Evolutionary conservation across 2,888 invertebrate genomes (phyloP), one percentile per base, ranked within the genome.

Genomic region (Drosophila vallismaia): DNA sequence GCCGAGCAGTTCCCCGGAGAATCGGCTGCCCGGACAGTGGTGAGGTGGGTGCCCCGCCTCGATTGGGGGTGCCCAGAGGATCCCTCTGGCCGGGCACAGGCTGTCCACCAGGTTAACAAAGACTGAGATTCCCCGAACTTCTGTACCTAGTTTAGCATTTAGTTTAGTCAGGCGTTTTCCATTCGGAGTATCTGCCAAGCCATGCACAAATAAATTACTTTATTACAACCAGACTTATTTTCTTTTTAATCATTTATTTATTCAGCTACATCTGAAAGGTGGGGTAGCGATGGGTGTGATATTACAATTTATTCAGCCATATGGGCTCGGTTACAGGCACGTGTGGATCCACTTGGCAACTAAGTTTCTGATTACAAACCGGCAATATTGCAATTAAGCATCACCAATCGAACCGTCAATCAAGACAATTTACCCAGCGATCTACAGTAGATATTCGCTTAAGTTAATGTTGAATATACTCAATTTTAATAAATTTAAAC

Each of bases 1-100:
- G 88, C 90, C 19, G 88, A 91, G 58, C 64, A 89, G 9, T 92
- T 92, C 53, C 91, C 92, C 0, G 91, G 91, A 0, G 80, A 89
- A 12, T 73, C 77, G 4, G 90, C 90, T 24, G 90, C 91, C 0
- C 71, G 79, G 5, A 92, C 92, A 0, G 92, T 92, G 0, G 89
- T 86, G 4, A 88, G 85, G 12, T 92, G 92, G 92, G 79, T 91
- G 44, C 92, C 92, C 49, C 88, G 92, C 1, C 76, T 86, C 0
- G 92, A 92, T 68, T 92, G 92, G 92, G 92, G 92, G 26, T 92
- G 92, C 33, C 88, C 91, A 0, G 90, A 91, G 67, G 92, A 92
- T 86, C 92, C 92, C 0, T 91, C 91, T 1, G 92, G 92, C 0
- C 76, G 92, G 4, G 91, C 90, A 6, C 92, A 92, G 77, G 83